These are phyloP conservation scores for Chunga burmeisteri DNA, from an alignment of 2,113 vertebrate species.

Conservation along the genomic window DNA sequence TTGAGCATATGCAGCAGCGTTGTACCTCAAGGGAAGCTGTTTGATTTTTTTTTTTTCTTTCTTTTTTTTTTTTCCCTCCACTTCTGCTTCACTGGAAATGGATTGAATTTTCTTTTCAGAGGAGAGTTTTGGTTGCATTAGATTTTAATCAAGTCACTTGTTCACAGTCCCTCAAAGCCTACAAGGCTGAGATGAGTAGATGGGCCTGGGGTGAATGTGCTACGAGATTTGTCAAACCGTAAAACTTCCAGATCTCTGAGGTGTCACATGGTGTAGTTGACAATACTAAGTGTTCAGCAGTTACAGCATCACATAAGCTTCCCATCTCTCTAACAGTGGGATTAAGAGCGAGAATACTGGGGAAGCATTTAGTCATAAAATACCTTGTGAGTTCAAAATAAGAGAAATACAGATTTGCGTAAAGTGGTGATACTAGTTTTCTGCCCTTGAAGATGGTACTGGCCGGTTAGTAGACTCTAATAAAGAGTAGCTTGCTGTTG, in stretches of 20 bases:
- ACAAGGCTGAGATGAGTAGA: conserved; percentile 41
- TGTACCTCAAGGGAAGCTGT: conserved; percentile 64
- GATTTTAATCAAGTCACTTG: conserved; percentile 72
- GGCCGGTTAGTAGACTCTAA: not conserved
- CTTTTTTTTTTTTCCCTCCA: not conserved
- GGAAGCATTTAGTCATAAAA: not conserved
- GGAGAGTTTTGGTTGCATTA: conserved; percentile 70
- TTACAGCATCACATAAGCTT: conserved; percentile 21
- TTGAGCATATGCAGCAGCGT: conserved; percentile 29
- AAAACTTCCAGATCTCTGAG: conserved; percentile 23
- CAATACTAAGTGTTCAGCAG: conserved; percentile 7
- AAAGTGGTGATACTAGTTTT: not conserved
- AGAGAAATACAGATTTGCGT: not conserved
- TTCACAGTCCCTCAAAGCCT: conserved; percentile 61
- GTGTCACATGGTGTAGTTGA: conserved; percentile 33
- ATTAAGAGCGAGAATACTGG: not conserved
- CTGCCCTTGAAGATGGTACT: not conserved
- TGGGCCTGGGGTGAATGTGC: conserved; percentile 55
- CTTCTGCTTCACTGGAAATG: conserved; percentile 74
- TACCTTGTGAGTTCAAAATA: not conserved
- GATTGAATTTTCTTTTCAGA: conserved; percentile 68
- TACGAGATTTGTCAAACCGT: conserved; percentile 40
- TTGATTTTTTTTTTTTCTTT: conserved; percentile 43
- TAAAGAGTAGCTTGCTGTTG: not conserved
- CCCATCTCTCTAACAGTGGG: conserved; percentile 9